Evolutionary conservation across 2,113 vertebrate species (phyloP), one percentile per base, ranked within the genome.

Genomic region (Dermatemys mawii): DNA sequence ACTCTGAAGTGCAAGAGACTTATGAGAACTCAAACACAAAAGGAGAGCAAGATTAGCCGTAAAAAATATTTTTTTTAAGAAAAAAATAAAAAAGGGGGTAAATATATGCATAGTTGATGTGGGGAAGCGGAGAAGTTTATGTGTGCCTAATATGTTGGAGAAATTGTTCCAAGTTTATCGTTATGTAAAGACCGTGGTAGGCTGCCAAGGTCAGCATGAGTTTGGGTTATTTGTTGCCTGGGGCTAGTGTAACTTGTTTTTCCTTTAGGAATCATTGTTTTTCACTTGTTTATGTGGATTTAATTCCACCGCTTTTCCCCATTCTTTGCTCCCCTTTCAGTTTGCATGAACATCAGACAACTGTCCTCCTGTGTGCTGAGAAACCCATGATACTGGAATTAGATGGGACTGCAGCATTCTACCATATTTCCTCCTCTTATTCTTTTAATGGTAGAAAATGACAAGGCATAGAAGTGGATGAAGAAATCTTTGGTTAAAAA

Each of bases 231-330:
- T 79, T 94, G 54, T 92, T 51, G 60, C 88, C 67, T 0, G 14
- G 83, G 93, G 90, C 87, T 86, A 91, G 60, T 83, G 73, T 89
- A 92, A 96, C 83, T 93, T 90, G 41, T 55, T 96, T 97, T 92
- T 87, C 60, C 93, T 93, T 91, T 91, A 83, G 86, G 32, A 78
- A 93, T 93, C 93, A 92, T 86, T 57, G 70, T 91, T 90, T 86
- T 84, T 90, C 0, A 0, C 63, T 89, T 94, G 79, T 92, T 93
- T 92, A 79, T 17, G 50, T 82, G 82, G 11, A 92, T 92, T 94
- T 89, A 90, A 92, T 95, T 94, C 84, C 50, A 91, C 44, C 8
- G 14, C 26, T 51, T 83, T 63, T 83, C 78, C 73, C 90, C 83
- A 91, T 51, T 49, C 85, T 83, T 73, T 80, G 22, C 54, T 86